Percentiles rank a stretch among this genome's conserved stretches.
Evolutionary conservation across 2,797 vertebrate genomes (phyloP).

Genomic region (Macropodus opercularis): DNA sequence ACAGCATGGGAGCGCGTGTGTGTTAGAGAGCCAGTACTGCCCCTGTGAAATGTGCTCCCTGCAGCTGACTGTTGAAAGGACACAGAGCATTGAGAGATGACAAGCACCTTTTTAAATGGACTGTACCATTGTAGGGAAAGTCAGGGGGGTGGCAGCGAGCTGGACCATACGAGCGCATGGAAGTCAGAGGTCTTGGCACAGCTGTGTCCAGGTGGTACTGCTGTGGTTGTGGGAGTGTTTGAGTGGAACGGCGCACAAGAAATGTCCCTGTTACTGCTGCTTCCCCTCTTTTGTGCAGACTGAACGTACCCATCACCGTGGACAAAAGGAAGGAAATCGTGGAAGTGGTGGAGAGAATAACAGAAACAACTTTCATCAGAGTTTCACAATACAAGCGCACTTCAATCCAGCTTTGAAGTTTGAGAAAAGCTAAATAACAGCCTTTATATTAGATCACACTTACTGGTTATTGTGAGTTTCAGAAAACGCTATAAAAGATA

Average conservation of each 20-base stretch:
- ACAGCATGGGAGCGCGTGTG: conserved; percentile 36
- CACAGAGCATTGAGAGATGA: conserved; percentile 81
- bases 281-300: conserved; percentile 9
- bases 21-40: conserved; percentile 59
- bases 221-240: conserved; percentile 19
- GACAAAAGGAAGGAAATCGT: conserved; percentile 63
- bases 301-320: conserved; percentile 23
- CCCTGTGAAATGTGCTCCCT: conserved; percentile 76
- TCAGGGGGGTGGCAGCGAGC: conserved; percentile 29
- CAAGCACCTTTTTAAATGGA: conserved; percentile 84
- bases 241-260: conserved; percentile 19
- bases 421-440: not conserved
- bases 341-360: conserved; percentile 39
- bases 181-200: conserved; percentile 43
- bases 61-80: conserved; percentile 82
- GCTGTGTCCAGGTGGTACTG: conserved; percentile 51
- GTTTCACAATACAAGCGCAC: conserved; percentile 31
- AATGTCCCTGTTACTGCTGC: conserved; percentile 7
- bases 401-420: conserved; percentile 25
- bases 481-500: not conserved
- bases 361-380: conserved; percentile 39
- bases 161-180: conserved; percentile 49
- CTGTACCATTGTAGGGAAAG: conserved; percentile 70
- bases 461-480: not conserved
- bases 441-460: not conserved